A percentile compares a stretch with the other conserved stretches of the same genome.
These are phyloP conservation scores for Herpailurus yagouaroundi DNA, from an alignment of 2,113 vertebrate species.

Conservation along the genomic window DNA sequence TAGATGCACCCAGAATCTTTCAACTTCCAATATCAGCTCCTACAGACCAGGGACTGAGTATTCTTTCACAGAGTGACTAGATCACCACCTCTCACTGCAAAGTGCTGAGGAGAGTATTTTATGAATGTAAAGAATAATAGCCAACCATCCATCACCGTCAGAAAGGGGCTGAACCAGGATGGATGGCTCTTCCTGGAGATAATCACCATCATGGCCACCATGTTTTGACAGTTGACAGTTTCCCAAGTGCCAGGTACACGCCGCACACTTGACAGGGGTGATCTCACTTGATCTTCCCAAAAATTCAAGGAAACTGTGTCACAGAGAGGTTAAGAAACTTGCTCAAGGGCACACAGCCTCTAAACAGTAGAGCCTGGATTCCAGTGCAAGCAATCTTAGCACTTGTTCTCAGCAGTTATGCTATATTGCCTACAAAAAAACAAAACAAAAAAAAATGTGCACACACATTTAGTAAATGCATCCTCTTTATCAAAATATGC, in stretches of 20 bases:
- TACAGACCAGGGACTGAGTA: background rate
- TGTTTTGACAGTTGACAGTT: rapidly evolving
- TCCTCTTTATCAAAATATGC: background rate
- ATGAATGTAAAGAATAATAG: background rate
- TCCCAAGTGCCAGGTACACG: rapidly evolving
- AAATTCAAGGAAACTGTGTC: background rate
- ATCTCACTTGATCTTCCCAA: background rate
- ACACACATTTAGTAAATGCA: no score
- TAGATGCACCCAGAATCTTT: background rate
- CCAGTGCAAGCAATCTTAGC: background rate
- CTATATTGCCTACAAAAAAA: rapidly evolving
- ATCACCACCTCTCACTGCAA: background rate
- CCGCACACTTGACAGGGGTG: background rate
- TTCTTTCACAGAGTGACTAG: background rate
- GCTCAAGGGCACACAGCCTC: background rate
- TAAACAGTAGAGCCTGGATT: background rate
- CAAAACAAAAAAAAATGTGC: background rate
- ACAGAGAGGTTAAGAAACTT: background rate
- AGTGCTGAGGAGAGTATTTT: background rate
- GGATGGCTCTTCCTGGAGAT: background rate
- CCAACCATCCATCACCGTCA: background rate
- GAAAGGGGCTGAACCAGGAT: background rate
- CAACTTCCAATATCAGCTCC: background rate
- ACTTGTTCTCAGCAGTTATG: background rate
- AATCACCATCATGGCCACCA: no score